Evolutionary conservation across 2,888 invertebrate genomes (phyloP), one percentile per base, ranked within the genome.

Genomic region (Polia nebulosa): DNA sequence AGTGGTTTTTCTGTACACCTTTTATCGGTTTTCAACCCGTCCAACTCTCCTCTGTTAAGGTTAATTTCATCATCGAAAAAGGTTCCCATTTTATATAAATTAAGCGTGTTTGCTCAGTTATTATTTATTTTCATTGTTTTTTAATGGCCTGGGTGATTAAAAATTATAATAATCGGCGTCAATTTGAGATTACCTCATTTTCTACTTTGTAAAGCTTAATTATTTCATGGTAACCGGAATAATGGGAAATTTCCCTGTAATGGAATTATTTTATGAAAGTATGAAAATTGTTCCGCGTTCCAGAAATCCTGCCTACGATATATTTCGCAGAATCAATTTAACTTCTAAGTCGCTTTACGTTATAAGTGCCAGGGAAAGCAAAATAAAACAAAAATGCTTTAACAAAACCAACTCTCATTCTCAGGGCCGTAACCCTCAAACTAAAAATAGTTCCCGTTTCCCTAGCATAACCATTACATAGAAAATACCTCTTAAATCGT

Each of bases 1-100:
- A 49, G 29, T 74, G 22, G 64, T 7, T 15, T 32, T 78, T 70
- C 78, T 78, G 51, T 45, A 3, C 1, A 5, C 2, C 15, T 44
- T 32, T 69, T 64, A 80, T 77, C 55, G 59, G 59, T 70, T 84
- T 84, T 81, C 79, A 82, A 83, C 78, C 80, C 81, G 74, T 84
- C 82, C 78, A 69, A 66, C 57, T 61, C 68, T 66, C 72, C 69
- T 73, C 72, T 80, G 81, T 80, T 83, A 78, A 82, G 79, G 87
- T 81, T 88, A 88, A 89, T 88, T 87, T 88, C 86, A 88, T 88
- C 83, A 84, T 80, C 75, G 69, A 69, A 81, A 85, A 85, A 79
- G 82, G 72, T 77, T 83, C 77, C 72, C 67, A 59, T 85, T 83
- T 69, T 72, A 71, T 77, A 76, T 75, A 74, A 83, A 86, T 81